A percentile compares a stretch with the other conserved stretches of the same genome.
phyloP scores from a whole-genome alignment of 2,888 invertebrate species.

The Lapara coniferarum region DNA sequence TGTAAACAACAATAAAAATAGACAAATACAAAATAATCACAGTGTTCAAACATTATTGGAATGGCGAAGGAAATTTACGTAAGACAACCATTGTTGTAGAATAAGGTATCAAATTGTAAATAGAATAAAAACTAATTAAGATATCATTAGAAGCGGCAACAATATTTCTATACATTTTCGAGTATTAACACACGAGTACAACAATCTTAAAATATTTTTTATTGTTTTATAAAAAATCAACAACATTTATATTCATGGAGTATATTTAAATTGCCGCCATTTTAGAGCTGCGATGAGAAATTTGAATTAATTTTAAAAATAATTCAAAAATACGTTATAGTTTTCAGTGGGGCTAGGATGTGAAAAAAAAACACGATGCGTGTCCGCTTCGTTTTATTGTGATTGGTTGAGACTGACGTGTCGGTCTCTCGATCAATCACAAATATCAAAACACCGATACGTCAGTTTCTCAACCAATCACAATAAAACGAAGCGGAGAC shows the following conservation, averaged over 20 bases:
- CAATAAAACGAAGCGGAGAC: too few species aligned
- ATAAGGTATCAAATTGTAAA: background rate
- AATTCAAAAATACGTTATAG: background rate
- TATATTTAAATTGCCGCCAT: background rate
- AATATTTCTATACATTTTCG: background rate
- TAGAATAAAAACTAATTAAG: background rate
- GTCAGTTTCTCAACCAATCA: too few species aligned
- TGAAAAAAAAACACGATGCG: too few species aligned
- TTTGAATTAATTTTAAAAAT: background rate
- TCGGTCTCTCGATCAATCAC: too few species aligned
- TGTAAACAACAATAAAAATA: slow-evolving; percentile 49
- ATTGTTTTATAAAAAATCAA: background rate
- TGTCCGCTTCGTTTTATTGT: too few species aligned
- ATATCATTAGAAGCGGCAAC: background rate
- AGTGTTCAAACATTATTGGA: slow-evolving; percentile 45
- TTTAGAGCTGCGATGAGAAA: background rate
- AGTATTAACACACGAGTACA: slow-evolving; percentile 16
- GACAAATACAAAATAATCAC: slow-evolving; percentile 52
- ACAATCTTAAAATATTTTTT: background rate
- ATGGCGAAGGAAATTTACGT: slow-evolving; percentile 35
- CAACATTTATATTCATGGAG: background rate
- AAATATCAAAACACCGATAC: too few species aligned
- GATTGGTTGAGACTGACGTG: too few species aligned
- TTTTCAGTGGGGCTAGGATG: too few species aligned
- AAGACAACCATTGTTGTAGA: background rate